Evolutionary conservation across 2,888 invertebrate genomes (phyloP), one percentile per base, ranked within the genome.

Genomic region (Ornithoptera priamus): DNA sequence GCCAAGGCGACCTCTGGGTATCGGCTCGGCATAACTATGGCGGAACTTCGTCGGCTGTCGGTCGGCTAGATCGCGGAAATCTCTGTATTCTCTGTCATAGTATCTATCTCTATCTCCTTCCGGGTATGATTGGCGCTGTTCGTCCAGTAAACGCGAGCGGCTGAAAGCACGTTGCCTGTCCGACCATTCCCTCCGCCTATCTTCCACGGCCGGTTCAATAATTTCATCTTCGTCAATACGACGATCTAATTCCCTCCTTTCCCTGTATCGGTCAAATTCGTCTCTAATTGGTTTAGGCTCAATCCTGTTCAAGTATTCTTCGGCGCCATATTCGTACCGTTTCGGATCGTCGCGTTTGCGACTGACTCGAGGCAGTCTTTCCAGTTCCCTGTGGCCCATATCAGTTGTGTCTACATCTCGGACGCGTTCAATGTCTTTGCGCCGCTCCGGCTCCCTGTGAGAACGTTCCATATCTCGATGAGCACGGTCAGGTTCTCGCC

Each of bases 1-100:
- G 17, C 92, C 92, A 63, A 93, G 86, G 59, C 93, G 87, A 22
- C 91, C 92, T 72, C 94, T 83, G 8, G 94, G 89, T 71, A 94
- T 93, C 22, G 95, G 94, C 75, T 95, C 95, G n/a, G 94, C 95
- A 77, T 95, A 95, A 80, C 95, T 95, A 79, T 95, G 95, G 66
- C 95, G 92, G 82, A 91, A 91, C 76, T 93, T 92, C n/a, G 86
- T 82, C 78, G 86, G 89, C 73, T 88, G 89, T 46, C 92, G 76
- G 17, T 92, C 92, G 2, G 90, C 81, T 17, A 92, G 78, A 30
- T 92, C 92, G 39, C 87, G 87, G 77, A 87, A 90, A 50, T 92
- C 92, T 72, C 91, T 80, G 73, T 88, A 92, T 66, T 92, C 92
- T 65, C 90, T 80, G n/a, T 92, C 92, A 68, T 87, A 90, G 75